Percentiles rank a stretch among this genome's conserved stretches.
Evolutionary conservation across 2,888 invertebrate species (phyloP).

Genomic region (Cataglyphis cursor): DNA sequence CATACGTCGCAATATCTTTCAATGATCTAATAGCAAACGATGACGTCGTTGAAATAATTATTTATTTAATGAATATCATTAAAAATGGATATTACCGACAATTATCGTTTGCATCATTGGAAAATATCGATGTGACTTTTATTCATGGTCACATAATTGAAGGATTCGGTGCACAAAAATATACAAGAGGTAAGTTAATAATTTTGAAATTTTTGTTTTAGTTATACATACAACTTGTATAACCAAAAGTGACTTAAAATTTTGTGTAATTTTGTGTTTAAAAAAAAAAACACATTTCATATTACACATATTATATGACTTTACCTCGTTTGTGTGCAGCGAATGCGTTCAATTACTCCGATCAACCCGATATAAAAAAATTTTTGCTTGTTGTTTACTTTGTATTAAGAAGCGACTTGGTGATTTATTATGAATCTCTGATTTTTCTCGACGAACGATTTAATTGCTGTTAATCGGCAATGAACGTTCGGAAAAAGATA

Average conservation of each 20-base stretch:
- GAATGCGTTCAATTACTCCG: constrained; percentile 24
- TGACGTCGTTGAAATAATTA: background rate
- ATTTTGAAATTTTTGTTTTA: constrained; percentile 14
- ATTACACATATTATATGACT: background rate
- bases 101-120: constrained; percentile 22
- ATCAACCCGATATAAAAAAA: constrained; percentile 40
- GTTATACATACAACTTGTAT: background rate
- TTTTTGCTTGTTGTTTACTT: constrained; percentile 71
- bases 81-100: constrained; percentile 5
- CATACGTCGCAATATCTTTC: constrained; percentile 25
- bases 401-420: constrained; percentile 68
- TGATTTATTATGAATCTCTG: constrained; percentile 56
- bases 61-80: constrained; percentile 2
- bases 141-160: background rate
- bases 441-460: constrained; percentile 32
- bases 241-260: constrained; percentile 1
- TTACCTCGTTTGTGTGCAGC: background rate
- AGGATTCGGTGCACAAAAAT: background rate
- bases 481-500: constrained; percentile 70
- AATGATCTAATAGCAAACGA: background rate
- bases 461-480: constrained; percentile 7
- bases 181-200: background rate
- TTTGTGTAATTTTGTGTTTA: background rate
- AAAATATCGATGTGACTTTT: constrained; percentile 41
- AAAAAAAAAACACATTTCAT: background rate